Percentiles rank a stretch among this genome's conserved stretches.
Evolutionary conservation across 2,113 vertebrate species (phyloP).

Genomic region (Callocephalon fimbriatum): DNA sequence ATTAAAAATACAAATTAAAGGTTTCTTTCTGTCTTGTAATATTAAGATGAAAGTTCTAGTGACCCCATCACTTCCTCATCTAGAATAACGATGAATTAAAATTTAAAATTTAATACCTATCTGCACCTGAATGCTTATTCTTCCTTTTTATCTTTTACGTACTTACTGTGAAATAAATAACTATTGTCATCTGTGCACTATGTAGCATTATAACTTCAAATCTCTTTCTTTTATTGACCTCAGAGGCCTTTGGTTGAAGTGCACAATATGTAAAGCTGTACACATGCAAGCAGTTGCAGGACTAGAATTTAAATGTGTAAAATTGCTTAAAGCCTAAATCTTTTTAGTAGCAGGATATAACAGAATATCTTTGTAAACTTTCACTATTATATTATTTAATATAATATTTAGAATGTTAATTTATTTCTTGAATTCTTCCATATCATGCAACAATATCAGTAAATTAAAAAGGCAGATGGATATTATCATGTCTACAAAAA

Average conservation of each 20-base stretch:
- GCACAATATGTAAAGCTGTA: background rate
- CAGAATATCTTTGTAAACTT: background rate
- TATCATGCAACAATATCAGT: background rate
- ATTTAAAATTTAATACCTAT: background rate
- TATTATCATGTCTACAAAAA: background rate
- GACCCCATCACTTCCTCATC: background rate
- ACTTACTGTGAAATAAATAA: background rate
- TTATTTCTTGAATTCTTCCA: background rate
- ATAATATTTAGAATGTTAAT: background rate
- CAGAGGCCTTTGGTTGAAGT: background rate
- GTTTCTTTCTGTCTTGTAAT: background rate
- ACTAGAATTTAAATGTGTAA: background rate
- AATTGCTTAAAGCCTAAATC: background rate
- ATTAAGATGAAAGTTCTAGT: background rate
- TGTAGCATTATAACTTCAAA: background rate
- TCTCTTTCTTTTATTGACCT: background rate
- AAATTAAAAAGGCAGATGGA: background rate
- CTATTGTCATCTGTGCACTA: background rate
- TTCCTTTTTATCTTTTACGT: background rate
- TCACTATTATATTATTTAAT: background rate
- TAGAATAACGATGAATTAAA: background rate
- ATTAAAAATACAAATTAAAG: background rate
- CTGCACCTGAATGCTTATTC: background rate
- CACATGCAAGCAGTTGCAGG: background rate
- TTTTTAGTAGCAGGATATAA: background rate